Base-by-base conservation (phyloP, 2,888 invertebrate species). In the Drosophila recens region DNA sequence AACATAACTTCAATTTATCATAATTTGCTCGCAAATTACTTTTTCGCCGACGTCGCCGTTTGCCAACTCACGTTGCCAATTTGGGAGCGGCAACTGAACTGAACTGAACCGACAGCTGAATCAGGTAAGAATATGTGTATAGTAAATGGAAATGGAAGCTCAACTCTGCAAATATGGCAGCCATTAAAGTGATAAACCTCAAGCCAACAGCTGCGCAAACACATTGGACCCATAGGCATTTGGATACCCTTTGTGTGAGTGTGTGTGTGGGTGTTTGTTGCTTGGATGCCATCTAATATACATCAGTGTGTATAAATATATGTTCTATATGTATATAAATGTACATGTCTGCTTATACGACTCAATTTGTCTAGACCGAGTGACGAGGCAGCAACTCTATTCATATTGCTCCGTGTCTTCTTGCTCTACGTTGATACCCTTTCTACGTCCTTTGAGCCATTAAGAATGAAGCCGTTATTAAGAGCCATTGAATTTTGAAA, bases 21-120 rank as follows among this genome's bases (percentile, higher is more conserved):
- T 87, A 89, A 84, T 89, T 89, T 84, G 89, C 72, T 57, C 46
- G 57, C 73, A 89, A 84, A 84, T 84, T 89, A 89, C 89, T 84
- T 89, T 72, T 75, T 62, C 49, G 65, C 71, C 61, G 42, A 15
- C 48, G 53, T 13, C 15, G 45, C 23, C 36, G 34, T 43, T 64
- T 67, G 83, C 62, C 78, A 71, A 83, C 87, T 88, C 87, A 83
- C 69, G 86, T 82, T 82, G 88, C 83, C 88, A 86, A 88, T 84
- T 84, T 78, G 67, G 62, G 8, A 49, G 13, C 13, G 36, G 34
- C 46, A 38, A 34, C 30, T 30, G 30, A 30, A 30, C 23, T 23
- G 23, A 23, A 23, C 23, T 23, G 23, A 23, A 23, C 38, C 49
- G 36, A 58, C 56, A 59, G 49, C 42, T 56, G 64, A 58, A 57